A percentile compares a stretch with the other conserved stretches of the same genome.
phyloP scores from a whole-genome alignment of 1,140 invertebrate species.

The Pentalonia nigronervosa region DNA sequence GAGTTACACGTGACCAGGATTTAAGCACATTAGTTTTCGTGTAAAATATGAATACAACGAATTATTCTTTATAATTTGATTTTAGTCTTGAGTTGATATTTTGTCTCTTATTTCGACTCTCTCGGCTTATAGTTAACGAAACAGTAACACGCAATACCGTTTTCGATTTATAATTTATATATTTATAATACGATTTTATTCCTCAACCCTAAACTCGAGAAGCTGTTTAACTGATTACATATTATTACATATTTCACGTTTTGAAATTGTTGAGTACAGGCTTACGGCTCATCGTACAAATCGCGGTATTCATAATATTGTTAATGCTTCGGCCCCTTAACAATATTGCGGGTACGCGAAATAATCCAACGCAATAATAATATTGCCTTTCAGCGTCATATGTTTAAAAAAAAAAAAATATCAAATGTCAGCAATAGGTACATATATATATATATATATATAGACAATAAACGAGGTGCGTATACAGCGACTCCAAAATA shows the following conservation, averaged over 20 bases:
- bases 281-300: background rate
- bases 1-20: background rate
- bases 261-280: too few species aligned
- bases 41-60: background rate
- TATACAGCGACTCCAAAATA: background rate
- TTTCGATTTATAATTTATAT: background rate
- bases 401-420: too few species aligned
- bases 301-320: background rate
- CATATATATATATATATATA: too few species aligned
- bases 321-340: background rate
- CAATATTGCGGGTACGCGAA: too few species aligned
- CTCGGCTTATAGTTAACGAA: too few species aligned
- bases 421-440: background rate
- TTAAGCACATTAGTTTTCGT: background rate
- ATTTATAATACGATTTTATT: background rate
- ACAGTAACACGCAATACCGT: background rate
- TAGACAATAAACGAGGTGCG: background rate
- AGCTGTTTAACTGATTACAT: background rate
- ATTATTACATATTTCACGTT: too few species aligned
- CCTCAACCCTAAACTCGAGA: background rate
- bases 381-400: too few species aligned
- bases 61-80: background rate
- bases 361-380: background rate
- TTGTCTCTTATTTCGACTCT: background rate
- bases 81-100: background rate